Conservation (phyloP, 1,140 invertebrate genomes). For the Aphidius gifuensis region DNA sequence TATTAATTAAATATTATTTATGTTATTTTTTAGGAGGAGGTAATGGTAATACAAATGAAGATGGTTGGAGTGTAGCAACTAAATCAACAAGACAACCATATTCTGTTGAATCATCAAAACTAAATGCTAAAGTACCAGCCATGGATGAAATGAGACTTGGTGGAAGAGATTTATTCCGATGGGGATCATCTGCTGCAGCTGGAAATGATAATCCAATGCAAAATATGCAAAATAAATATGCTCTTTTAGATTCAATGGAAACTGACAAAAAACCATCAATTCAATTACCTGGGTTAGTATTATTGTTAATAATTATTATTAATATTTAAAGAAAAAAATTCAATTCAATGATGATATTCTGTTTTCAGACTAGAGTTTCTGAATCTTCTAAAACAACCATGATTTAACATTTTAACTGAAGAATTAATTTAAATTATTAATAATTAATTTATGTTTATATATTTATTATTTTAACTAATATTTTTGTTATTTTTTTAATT, state of each 20-base stretch:
- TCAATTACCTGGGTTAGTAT: conserved; percentile 48
- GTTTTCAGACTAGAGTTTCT: conserved; percentile 48
- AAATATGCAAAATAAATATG: conserved; percentile 51
- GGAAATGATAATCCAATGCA: conserved; percentile 34
- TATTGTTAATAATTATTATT: not conserved
- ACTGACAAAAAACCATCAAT: conserved; percentile 45
- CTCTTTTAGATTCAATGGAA: conserved; percentile 47
- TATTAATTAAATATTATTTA: conserved; percentile 3
- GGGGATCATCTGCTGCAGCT: conserved; percentile 30
- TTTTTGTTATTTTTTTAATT: conserved; percentile 19
- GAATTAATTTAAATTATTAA: conserved; percentile 6
- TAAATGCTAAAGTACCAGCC: conserved; percentile 52
- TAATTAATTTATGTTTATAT: conserved; percentile 5
- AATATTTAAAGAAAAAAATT: not conserved
- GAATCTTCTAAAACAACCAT: conserved; percentile 38
- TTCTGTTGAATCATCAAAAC: conserved; percentile 54
- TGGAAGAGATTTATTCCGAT: conserved; percentile 43
- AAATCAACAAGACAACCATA: conserved; percentile 41
- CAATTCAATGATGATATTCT: conserved; percentile 35
- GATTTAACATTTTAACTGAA: conserved; percentile 36
- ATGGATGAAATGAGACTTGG: conserved; percentile 54
- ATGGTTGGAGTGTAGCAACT: conserved; percentile 44
- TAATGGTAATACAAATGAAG: conserved; percentile 36
- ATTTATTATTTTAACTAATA: conserved; percentile 13
- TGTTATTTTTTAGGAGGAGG: conserved; percentile 34